Evolutionary conservation across 2,113 vertebrate species (phyloP).

Genomic region (Mormyrus iriodes): DNA sequence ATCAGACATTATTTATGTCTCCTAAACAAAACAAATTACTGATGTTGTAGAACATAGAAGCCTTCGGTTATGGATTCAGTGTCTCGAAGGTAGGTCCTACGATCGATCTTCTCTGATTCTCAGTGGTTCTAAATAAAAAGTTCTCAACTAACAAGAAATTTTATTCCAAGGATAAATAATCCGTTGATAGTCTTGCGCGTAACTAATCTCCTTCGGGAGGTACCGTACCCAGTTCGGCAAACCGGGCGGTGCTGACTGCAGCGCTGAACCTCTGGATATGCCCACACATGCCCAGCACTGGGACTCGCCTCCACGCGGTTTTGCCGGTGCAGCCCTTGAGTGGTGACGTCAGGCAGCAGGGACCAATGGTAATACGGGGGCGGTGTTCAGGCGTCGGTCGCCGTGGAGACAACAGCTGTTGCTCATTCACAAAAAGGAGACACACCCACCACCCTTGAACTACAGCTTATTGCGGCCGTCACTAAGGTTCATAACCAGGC

Average conservation of each 20-base stretch:
- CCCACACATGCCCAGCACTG: slow-evolving; percentile 67
- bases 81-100: not conserved
- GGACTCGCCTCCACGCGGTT: slow-evolving; percentile 45
- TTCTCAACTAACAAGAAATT: not conserved
- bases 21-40: not conserved
- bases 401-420: slow-evolving; percentile 8
- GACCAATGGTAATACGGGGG: slow-evolving; percentile 27
- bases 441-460: not conserved
- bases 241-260: not conserved
- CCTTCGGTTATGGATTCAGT: not conserved
- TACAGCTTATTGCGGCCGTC: not conserved
- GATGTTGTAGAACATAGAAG: not conserved
- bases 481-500: not conserved
- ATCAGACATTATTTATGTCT: not conserved
- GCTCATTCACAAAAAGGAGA: slow-evolving; percentile 27
- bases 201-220: not conserved
- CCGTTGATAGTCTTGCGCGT: not conserved
- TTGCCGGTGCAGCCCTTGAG: slow-evolving; percentile 45
- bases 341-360: slow-evolving; percentile 41
- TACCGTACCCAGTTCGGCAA: slow-evolving; percentile 27
- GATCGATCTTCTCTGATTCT: not conserved
- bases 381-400: not conserved
- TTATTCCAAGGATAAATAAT: not conserved
- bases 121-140: not conserved
- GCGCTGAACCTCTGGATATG: slow-evolving; percentile 61